Conservation (phyloP, 2,113 vertebrate species). For the Gobius niger region DNA sequence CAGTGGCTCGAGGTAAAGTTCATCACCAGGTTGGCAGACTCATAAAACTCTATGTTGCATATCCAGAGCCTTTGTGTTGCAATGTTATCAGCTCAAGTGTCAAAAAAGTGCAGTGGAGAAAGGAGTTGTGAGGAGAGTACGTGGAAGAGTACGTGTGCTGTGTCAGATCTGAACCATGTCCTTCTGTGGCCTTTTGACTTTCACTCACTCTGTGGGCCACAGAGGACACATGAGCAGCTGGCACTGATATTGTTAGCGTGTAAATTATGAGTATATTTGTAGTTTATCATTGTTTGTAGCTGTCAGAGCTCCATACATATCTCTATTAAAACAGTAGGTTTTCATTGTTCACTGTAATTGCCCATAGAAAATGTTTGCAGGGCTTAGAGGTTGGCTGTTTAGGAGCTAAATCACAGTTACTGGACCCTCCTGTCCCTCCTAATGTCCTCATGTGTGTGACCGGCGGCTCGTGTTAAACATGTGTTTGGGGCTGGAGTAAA, state of each 20-base stretch:
- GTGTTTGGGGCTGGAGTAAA: constrained; percentile 59
- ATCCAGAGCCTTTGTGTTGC: constrained; percentile 45
- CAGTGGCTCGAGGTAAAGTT: constrained; percentile 58
- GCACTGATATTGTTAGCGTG: neutral
- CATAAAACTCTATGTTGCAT: constrained; percentile 70
- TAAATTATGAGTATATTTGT: neutral
- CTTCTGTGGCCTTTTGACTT: constrained; percentile 19
- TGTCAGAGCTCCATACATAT: neutral
- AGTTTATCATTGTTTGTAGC: neutral
- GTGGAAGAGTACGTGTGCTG: constrained; percentile 24
- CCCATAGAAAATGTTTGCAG: constrained; percentile 6
- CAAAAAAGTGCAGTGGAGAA: neutral
- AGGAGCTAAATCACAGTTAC: constrained; percentile 26
- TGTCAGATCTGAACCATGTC: constrained; percentile 32
- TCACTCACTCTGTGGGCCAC: neutral
- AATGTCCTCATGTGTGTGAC: constrained; percentile 30
- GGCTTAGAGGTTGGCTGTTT: constrained; percentile 7
- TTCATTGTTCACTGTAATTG: constrained; percentile 3
- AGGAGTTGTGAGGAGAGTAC: neutral
- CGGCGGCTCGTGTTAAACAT: constrained; percentile 14
- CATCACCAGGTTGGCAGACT: constrained; percentile 67
- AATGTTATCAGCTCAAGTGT: constrained; percentile 58
- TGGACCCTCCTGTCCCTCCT: constrained; percentile 9
- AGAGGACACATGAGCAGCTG: neutral
- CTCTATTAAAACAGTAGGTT: neutral